Evolutionary conservation across 2,888 invertebrate genomes (phyloP), one percentile per base, ranked within the genome.

Genomic region (Agrotis exclamationis): DNA sequence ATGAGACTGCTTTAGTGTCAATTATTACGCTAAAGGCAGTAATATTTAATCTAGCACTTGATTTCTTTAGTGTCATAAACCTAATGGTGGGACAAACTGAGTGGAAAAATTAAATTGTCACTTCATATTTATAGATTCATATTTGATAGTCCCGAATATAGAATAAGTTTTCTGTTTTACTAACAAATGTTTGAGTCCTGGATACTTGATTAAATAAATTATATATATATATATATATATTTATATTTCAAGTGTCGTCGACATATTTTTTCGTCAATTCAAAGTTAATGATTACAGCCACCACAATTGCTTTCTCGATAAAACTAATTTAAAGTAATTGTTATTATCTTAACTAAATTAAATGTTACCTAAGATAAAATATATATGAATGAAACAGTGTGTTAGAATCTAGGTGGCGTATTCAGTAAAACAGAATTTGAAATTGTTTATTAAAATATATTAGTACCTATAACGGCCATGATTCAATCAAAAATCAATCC

Each of bases 1-100:
- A 2, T 51, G 18, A 28, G 16, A 6, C n/a, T 45, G 53, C 20
- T 58, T 50, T 48, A 64, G 48, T 45, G 44, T 50, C 11, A 50
- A 72, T 69, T 53, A 58, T 39, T 58, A 68, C 57, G 45, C 56
- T 48, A 57, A 66, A 81, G 28, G 54, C 48, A 68, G 68, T 71
- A 20, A 68, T 76, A 65, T 79, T 84, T 67, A 53, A 78, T 70
- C 44, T 28, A 50, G 18, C 60, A 56, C 39, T 65, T 72, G 4
- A 60, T 80, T 63, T 83, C 60, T 70, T 70, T 69, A 75, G 48
- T 59, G 50, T 9, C 24, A 16, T 28, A 16, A 56, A 53, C 22
- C 24, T 54, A 59, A 63, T 18, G 39, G 14, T n/a, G 24, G 28
- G n/a, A 28, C 33, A 22, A 24, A 67, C 39, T 51, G 24, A 18